Evolutionary conservation across 1,140 invertebrate species (phyloP).

Genomic region (Portunus trituberculatus): DNA sequence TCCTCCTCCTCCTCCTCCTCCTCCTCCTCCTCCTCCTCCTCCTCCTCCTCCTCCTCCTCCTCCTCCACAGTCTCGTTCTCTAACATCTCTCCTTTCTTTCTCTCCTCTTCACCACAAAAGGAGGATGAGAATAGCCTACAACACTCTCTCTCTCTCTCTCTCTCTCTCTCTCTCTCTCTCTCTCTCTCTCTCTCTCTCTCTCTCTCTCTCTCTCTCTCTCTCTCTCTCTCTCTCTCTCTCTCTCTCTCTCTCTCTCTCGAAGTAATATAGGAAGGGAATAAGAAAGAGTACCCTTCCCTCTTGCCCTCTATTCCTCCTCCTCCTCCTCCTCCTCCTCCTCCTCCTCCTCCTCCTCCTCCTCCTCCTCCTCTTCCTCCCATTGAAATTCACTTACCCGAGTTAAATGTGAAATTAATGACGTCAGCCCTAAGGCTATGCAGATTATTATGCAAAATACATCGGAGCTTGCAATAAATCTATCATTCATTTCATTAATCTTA

Average conservation of each 20-base stretch:
- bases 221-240: background rate
- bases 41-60: no score
- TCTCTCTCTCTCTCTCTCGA: background rate
- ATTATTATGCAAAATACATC: constrained; percentile 71
- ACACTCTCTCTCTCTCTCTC: background rate
- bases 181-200: background rate
- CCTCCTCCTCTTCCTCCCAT: background rate
- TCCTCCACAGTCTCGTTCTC: background rate
- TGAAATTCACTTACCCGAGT: constrained; percentile 58
- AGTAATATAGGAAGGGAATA: no score
- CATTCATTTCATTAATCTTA: constrained; percentile 70
- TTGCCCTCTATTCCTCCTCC: background rate
- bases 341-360: constrained; percentile 29
- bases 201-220: background rate
- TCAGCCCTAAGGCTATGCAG: constrained; percentile 66
- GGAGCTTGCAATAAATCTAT: constrained; percentile 62
- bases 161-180: background rate
- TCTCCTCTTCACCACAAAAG: no score
- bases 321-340: background rate
- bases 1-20: background rate
- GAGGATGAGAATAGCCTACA: no score
- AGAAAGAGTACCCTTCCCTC: background rate
- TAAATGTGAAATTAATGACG: constrained; percentile 62
- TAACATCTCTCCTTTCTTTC: no score
- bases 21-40: background rate